Base-by-base conservation (phyloP, 1,140 invertebrate species). In the Antheraea mylitta region DNA sequence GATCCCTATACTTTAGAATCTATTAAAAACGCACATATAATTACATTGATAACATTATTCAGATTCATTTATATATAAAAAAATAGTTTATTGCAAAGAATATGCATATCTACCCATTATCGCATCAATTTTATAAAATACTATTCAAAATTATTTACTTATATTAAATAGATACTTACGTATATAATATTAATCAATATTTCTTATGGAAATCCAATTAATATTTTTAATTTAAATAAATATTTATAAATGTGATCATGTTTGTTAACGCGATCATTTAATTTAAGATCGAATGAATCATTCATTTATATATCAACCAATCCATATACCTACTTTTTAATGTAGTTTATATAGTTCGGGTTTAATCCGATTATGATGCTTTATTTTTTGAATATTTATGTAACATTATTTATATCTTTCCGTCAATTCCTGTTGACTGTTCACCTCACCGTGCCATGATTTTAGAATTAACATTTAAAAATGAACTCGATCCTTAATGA, bases 391-490 rank as follows among this genome's bases (percentile, higher is more conserved):
- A 53, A 53, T 53, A 53, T 53, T 53, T 53, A 53, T n/a, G 22
- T 60, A 19, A 60, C 18, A 61, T 53, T 53, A 10, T 53, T 53
- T 16, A 16, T 53, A 53, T 53, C 3, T 36, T 61, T 61, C 30
- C 19, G 60, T 61, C 60, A 61, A 61, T 61, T 61, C 18, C 22
- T 30, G 22, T 61, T 61, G 60, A 61, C 60, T 22, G 18, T 36
- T 36, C 60, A 36, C 18, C 60, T 61, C 60, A 61, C 60, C 30
- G 60, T 61, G 60, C 60, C 60, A 61, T n/a, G 60, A 9, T 10
- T 8, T 61, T 36, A 30, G 19, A 16, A 30, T 30, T 61, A 5
- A 61, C 60, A 22, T n/a, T n/a, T n/a, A 22, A 22, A 13, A 2
- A 36, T 13, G 22, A 36, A 11, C 18, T 10, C 3, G 3, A 22